Evolutionary conservation across 2,113 vertebrate species (phyloP).

Genomic region (Poecilia latipinna): DNA sequence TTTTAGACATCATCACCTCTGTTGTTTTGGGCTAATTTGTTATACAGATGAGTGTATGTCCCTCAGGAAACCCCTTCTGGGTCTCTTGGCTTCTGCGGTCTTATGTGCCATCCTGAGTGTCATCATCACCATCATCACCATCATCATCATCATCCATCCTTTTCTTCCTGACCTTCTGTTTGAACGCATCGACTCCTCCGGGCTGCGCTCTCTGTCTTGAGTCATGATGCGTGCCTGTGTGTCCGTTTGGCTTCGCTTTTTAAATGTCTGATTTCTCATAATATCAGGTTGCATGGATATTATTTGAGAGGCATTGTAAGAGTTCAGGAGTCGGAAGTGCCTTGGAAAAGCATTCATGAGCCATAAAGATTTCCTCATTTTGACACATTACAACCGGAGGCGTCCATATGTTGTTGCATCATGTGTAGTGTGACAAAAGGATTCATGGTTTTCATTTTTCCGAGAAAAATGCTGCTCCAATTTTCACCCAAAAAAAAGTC

Average conservation of each 20-base stretch:
- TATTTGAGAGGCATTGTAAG: too few relatives aligned
- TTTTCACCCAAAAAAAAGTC: too few relatives aligned
- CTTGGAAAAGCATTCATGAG: too few relatives aligned
- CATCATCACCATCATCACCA: background rate
- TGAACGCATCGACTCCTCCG: slow-evolving; percentile 50
- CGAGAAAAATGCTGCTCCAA: too few relatives aligned
- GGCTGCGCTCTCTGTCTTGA: slow-evolving; percentile 34
- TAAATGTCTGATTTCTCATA: background rate
- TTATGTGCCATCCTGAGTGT: slow-evolving; percentile 29
- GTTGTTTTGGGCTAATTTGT: slow-evolving; percentile 32
- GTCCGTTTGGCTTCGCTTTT: background rate
- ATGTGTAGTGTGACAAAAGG: too few relatives aligned
- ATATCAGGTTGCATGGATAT: too few relatives aligned
- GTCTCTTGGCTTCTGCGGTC: slow-evolving; percentile 48
- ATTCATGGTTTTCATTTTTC: too few relatives aligned
- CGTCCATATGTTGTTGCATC: too few relatives aligned
- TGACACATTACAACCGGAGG: too few relatives aligned
- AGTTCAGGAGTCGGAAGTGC: too few relatives aligned
- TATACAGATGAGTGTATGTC: slow-evolving; percentile 43
- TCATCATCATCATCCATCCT: slow-evolving; percentile 48
- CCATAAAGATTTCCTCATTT: too few relatives aligned
- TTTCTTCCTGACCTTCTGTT: slow-evolving; percentile 57
- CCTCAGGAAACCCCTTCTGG: slow-evolving; percentile 36
- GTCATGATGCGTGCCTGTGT: slow-evolving; percentile 4
- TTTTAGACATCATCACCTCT: slow-evolving; percentile 6